A percentile compares a stretch with the other conserved stretches of the same genome.
Conservation (phyloP, 2,113 vertebrate species). For the Phocoena phocoena region DNA sequence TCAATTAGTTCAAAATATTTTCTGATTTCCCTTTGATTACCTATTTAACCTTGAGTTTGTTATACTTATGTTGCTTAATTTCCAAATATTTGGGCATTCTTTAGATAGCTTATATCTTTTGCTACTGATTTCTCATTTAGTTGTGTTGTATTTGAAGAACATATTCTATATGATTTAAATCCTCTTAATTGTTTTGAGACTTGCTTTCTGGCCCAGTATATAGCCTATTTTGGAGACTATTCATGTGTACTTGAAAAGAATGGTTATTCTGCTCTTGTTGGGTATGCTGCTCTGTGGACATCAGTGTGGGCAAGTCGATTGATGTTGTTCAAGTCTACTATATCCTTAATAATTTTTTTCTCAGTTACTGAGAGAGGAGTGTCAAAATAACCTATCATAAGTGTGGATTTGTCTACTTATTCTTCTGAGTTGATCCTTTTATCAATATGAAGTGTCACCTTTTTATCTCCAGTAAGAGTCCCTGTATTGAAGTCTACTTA, state of each 20-base stretch:
- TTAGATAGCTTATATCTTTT: neutral
- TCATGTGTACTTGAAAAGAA: neutral
- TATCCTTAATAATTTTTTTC: neutral
- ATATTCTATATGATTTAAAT: neutral
- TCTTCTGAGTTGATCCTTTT: neutral
- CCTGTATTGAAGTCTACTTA: neutral
- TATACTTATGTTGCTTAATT: neutral
- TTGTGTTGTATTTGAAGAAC: neutral
- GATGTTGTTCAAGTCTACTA: accelerated
- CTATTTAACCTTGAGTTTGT: neutral
- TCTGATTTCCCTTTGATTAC: neutral
- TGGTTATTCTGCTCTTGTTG: accelerated
- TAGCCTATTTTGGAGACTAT: neutral
- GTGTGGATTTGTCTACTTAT: neutral
- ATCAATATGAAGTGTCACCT: neutral
- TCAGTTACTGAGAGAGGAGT: neutral
- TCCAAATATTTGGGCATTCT: neutral
- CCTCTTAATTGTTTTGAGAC: neutral
- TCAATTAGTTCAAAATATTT: neutral
- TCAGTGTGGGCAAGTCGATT: neutral
- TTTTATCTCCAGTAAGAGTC: neutral
- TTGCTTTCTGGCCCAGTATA: too few species aligned
- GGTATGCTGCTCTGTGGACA: accelerated
- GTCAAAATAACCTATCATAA: neutral
- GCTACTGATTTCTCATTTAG: neutral